Base-by-base conservation (phyloP, 2,888 invertebrate species). In the Heliothis peltigera region DNA sequence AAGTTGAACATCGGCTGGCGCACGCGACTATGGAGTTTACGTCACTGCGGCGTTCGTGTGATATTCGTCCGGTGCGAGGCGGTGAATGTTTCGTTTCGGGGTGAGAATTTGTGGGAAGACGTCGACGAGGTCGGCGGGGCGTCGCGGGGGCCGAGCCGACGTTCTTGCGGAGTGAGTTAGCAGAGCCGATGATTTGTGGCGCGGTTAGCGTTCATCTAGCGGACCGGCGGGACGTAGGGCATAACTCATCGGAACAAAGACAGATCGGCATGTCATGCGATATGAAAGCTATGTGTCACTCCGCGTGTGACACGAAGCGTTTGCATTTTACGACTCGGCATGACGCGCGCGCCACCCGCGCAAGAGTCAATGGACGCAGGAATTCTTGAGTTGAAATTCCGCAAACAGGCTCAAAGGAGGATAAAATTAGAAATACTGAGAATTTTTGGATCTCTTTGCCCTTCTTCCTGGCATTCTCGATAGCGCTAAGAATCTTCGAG, bases 121-220 rank as follows among this genome's bases (percentile, higher is more conserved):
- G 84, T 81, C 74, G 81, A 52, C 54, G 77, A 74, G 65, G 70
- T 61, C 66, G 56, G 65, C 72, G 69, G 71, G 54, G 74, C 66
- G 78, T 75, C 76, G 75, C 73, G 79, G 74, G 84, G 78, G 69
- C 70, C 55, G 79, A 78, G 76, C 73, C 79, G 82, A 83, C 60
- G 72, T 69, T 87, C 88, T 89, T 88, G 87, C 84, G 84, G 84
- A 89, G 87, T 85, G 87, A 89, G 88, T 88, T 88, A 87, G 87
- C 86, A 81, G 85, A 87, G 85, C 86, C 81, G 89, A 90, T 92
- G 92, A 92, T 92, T 92, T 92, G 91, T 92, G 83, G 87, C 84
- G 89, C 84, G 91, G 92, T 90, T 90, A 87, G 84, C 88, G 89
- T 88, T 90, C 88, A 89, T 89, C 89, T 88, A 88, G 88, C 87